Evolutionary conservation across 2,797 vertebrate genomes (phyloP).

Genomic region (Sciaenops ocellatus): DNA sequence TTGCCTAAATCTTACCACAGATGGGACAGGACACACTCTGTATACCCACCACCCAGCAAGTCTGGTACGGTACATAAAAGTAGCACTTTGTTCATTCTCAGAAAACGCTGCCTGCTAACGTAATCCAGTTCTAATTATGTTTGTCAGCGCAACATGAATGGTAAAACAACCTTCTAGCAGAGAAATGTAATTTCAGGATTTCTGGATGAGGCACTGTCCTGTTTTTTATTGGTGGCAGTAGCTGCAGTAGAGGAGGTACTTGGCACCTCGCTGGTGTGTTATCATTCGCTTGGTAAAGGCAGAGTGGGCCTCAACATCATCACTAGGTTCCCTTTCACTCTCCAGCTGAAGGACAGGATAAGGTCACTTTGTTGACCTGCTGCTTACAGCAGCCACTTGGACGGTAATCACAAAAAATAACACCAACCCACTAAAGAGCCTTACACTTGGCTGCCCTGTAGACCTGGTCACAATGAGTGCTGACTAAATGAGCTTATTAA

Average conservation of each 20-base stretch:
- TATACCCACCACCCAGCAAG: too few relatives aligned
- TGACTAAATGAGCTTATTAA: constrained; percentile 76
- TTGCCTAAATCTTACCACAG: background rate
- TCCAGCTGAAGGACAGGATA: constrained; percentile 79
- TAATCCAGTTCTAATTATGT: background rate
- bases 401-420: constrained; percentile 89
- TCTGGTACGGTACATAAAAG: background rate
- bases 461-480: constrained; percentile 72
- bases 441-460: constrained; percentile 54
- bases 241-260: constrained; percentile 37
- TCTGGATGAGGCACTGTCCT: background rate
- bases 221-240: constrained; percentile 10
- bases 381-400: constrained; percentile 86
- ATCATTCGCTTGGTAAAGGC: constrained; percentile 66
- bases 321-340: constrained; percentile 75
- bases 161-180: background rate
- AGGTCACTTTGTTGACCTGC: constrained; percentile 84
- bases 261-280: constrained; percentile 67
- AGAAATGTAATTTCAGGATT: background rate
- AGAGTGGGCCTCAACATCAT: constrained; percentile 71
- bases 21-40: background rate
- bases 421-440: constrained; percentile 83
- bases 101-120: background rate
- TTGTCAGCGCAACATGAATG: background rate
- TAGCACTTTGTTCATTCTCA: background rate